These are phyloP conservation scores for Pipistrellus pygmaeus DNA, from an alignment of 2,797 vertebrate genomes.

Conservation along the genomic window DNA sequence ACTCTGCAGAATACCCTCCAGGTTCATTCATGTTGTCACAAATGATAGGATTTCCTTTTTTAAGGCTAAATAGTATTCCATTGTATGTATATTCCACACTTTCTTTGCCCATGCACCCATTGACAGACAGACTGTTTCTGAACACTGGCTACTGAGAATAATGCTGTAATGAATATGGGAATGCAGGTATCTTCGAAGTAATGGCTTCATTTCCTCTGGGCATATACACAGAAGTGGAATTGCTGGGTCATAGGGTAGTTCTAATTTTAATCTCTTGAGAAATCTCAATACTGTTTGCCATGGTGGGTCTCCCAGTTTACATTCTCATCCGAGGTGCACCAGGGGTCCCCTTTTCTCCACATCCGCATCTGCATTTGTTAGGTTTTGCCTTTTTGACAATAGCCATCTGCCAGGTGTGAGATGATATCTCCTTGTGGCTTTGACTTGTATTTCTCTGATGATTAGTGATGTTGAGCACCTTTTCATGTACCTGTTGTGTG, in stretches of 20 bases:
- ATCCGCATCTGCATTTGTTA: not conserved
- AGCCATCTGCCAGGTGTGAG: not conserved
- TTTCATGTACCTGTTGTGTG: not conserved
- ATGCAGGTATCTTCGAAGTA: not conserved
- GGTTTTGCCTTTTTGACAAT: not conserved
- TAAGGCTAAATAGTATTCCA: not conserved
- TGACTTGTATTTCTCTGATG: not conserved
- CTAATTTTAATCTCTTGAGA: not conserved
- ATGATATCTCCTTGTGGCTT: not conserved
- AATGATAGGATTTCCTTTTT: not conserved
- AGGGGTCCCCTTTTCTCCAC: not conserved
- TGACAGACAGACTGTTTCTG: not conserved
- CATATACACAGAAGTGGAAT: not conserved
- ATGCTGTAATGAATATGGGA: not conserved
- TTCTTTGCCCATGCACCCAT: not conserved
- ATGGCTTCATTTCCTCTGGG: not conserved
- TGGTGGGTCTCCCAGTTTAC: not conserved
- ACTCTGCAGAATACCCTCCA: not conserved
- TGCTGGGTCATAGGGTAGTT: not conserved
- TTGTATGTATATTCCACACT: not conserved
- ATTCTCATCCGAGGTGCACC: too few relatives aligned
- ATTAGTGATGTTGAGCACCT: not conserved
- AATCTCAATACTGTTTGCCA: not conserved
- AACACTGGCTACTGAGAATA: not conserved
- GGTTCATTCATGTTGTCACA: not conserved